Percentiles rank a stretch among this genome's conserved stretches.
These are phyloP conservation scores for Tenthredo livida DNA, from an alignment of 2,888 invertebrate species.

Conservation along the genomic window DNA sequence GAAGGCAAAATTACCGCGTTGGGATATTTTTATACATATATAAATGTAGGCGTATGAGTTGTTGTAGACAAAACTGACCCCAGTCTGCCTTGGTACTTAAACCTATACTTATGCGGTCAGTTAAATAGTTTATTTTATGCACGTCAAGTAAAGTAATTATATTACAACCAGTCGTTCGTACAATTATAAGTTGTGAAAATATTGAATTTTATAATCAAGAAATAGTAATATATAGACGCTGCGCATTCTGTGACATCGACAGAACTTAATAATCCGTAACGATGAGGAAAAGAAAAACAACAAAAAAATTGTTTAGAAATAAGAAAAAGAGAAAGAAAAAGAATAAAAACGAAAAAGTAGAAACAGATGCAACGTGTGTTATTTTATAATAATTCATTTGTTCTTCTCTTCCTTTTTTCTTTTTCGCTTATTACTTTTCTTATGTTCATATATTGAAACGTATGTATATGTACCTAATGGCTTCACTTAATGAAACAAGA, in stretches of 20 bases:
- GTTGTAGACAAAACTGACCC: constrained; percentile 29
- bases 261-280: not conserved
- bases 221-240: not conserved
- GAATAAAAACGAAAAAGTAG: not conserved
- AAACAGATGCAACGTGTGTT: not conserved
- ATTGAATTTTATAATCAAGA: not conserved
- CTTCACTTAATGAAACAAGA: constrained; percentile 12
- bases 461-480: not conserved
- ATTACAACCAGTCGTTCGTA: constrained; percentile 64
- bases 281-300: not conserved
- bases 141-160: constrained; percentile 62
- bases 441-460: not conserved
- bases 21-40: not conserved
- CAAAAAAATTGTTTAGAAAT: not conserved
- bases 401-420: not conserved
- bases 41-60: constrained; percentile 1
- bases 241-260: not conserved
- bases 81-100: constrained; percentile 16
- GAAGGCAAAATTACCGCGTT: constrained; percentile 21
- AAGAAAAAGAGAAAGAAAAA: not conserved
- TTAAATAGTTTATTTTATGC: constrained; percentile 29
- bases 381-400: not conserved
- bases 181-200: constrained; percentile 6
- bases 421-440: not conserved
- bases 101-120: constrained; percentile 37